phyloP scores from a whole-genome alignment of 1,140 invertebrate species.

The Hylyphantes graminicola region DNA sequence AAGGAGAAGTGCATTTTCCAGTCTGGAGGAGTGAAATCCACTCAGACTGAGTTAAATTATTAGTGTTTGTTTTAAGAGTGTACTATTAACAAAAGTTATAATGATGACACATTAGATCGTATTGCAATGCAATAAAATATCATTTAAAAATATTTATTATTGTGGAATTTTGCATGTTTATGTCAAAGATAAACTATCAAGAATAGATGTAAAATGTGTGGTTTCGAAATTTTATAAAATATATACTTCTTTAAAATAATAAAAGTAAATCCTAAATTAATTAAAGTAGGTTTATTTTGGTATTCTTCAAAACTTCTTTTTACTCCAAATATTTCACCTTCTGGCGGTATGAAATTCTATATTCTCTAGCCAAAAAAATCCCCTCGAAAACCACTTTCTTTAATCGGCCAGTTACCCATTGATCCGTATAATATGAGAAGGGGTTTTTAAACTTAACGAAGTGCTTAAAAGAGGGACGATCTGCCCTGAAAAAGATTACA shows the following conservation, averaged over 20 bases:
- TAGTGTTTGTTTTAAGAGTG: too few relatives aligned
- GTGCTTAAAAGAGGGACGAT: conserved; percentile 24
- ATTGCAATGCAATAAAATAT: too few relatives aligned
- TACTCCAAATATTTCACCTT: neutral
- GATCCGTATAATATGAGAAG: conserved; percentile 46
- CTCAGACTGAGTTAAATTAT: too few relatives aligned
- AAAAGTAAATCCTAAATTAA: neutral
- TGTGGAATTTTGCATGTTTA: too few relatives aligned
- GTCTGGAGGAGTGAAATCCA: too few relatives aligned
- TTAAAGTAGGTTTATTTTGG: neutral
- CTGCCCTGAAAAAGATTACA: conserved; percentile 23
- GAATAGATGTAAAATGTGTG: neutral
- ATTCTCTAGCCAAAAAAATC: neutral
- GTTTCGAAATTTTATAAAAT: neutral
- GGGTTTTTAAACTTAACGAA: conserved; percentile 47
- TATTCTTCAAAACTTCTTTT: neutral
- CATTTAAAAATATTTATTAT: too few relatives aligned
- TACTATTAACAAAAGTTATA: too few relatives aligned
- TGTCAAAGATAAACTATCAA: too few relatives aligned
- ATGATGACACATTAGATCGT: too few relatives aligned
- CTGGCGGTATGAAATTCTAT: neutral
- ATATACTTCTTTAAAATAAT: neutral
- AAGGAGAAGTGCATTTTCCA: too few relatives aligned
- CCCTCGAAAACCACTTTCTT: conserved; percentile 23
- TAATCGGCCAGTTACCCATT: conserved; percentile 33